Conservation (phyloP, 2,888 invertebrate genomes). For the Pristionchus arcanus region DNA sequence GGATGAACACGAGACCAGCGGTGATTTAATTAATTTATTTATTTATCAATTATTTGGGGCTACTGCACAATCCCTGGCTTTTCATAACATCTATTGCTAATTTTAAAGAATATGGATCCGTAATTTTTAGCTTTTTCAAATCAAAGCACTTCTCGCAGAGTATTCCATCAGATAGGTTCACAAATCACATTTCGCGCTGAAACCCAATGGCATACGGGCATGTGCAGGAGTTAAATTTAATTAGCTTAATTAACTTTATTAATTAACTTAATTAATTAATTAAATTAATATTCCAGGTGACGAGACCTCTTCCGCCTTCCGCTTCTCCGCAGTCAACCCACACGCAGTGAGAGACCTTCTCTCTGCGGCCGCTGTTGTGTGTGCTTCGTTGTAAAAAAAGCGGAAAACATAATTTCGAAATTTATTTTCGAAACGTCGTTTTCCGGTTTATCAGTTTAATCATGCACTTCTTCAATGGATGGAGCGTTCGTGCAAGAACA, state of each 20-base stretch:
- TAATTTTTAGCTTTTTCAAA: too few species aligned
- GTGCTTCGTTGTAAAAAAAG: not conserved
- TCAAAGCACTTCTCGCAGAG: too few species aligned
- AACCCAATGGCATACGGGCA: too few species aligned
- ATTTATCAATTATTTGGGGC: not conserved
- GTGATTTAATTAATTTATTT: not conserved
- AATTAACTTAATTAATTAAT: not conserved
- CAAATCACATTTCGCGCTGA: too few species aligned
- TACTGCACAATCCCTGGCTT: not conserved
- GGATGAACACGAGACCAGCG: not conserved
- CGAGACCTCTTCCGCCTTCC: not conserved
- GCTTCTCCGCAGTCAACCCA: not conserved
- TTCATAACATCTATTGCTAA: too few species aligned
- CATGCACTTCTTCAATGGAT: not conserved
- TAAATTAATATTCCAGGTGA: not conserved
- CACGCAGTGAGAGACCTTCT: slow-evolving; percentile 24
- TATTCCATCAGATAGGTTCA: too few species aligned
- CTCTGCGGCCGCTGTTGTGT: slow-evolving; percentile 7
- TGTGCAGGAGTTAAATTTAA: too few species aligned
- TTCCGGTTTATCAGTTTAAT: too few species aligned
- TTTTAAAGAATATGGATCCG: too few species aligned
- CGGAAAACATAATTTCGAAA: not conserved
- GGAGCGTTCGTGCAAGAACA: too few species aligned
- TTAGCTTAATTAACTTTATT: not conserved
- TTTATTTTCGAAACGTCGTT: not conserved